phyloP scores from a whole-genome alignment of 2,888 invertebrate genomes.

The Caradrina clavipalpis region DNA sequence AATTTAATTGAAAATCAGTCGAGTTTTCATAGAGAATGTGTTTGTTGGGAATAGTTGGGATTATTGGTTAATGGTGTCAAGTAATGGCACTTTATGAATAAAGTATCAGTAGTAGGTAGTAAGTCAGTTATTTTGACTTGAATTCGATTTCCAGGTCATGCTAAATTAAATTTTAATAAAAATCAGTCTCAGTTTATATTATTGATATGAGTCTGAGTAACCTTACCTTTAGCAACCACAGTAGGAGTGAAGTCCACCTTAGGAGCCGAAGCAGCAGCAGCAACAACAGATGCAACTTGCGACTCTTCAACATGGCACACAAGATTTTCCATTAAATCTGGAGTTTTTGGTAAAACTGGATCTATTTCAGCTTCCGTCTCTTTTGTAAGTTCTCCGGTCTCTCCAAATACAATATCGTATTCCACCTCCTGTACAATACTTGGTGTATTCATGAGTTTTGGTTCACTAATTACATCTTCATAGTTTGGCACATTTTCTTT shows the following conservation, averaged over 20 bases:
- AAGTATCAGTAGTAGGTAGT: too few species aligned
- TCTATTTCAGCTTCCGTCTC: neutral
- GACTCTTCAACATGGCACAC: neutral
- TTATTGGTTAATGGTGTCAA: too few species aligned
- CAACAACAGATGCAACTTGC: neutral
- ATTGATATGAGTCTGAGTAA: neutral
- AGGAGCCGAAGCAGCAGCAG: neutral
- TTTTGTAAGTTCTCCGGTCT: slow-evolving; percentile 20
- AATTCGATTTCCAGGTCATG: too few species aligned
- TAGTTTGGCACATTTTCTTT: slow-evolving; percentile 11
- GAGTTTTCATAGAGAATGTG: too few species aligned
- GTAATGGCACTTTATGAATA: too few species aligned
- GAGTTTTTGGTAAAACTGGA: neutral
- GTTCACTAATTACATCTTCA: slow-evolving; percentile 10
- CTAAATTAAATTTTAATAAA: too few species aligned
- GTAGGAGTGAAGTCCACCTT: slow-evolving; percentile 2
- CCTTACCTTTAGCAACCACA: slow-evolving; percentile 27
- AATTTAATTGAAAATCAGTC: too few species aligned
- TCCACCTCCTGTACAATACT: slow-evolving; percentile 7
- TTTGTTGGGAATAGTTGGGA: too few species aligned
- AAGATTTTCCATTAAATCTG: slow-evolving; percentile 5
- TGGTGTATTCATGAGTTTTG: neutral
- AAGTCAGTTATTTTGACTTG: too few species aligned
- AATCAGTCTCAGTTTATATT: too few species aligned
- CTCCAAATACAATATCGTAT: slow-evolving; percentile 45